Evolutionary conservation across 2,797 vertebrate species (phyloP).

Genomic region (Eulemur rubriventer): DNA sequence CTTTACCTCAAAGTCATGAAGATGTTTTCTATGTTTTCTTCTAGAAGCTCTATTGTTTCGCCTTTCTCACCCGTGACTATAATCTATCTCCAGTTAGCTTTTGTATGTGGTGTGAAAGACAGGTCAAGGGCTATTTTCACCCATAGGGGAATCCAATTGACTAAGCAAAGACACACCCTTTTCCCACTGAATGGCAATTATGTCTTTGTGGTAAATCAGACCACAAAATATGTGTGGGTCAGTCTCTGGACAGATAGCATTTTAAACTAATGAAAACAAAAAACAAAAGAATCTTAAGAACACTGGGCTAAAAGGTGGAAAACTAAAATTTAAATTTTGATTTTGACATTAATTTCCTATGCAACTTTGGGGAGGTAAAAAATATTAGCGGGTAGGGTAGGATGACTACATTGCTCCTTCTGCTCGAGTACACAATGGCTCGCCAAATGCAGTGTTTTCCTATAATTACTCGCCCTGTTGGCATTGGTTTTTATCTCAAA

Average conservation of each 20-base stretch:
- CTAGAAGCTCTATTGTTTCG: not conserved
- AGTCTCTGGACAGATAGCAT: not conserved
- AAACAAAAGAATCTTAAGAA: not conserved
- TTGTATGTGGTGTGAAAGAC: not conserved
- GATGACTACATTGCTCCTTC: not conserved
- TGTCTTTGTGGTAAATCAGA: not conserved
- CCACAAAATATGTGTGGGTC: not conserved
- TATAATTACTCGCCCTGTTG: not conserved
- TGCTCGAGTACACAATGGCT: not conserved
- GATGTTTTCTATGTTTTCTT: not conserved
- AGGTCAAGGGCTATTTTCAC: not conserved
- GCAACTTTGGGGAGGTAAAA: not conserved
- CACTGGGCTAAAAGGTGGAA: not conserved
- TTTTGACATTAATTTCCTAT: not conserved
- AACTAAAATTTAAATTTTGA: conserved; percentile 16
- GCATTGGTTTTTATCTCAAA: not conserved
- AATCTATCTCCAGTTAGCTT: not conserved
- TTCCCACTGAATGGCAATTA: not conserved
- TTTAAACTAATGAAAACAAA: not conserved
- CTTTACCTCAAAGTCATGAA: not conserved
- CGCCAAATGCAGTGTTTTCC: not conserved
- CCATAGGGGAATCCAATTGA: not conserved
- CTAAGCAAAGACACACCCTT: not conserved
- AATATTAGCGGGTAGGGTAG: not conserved
- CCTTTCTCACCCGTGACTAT: not conserved